Evolutionary conservation across 1,140 invertebrate genomes (phyloP), one percentile per base, ranked within the genome.

Genomic region (Pseudomyrmex gracilis): DNA sequence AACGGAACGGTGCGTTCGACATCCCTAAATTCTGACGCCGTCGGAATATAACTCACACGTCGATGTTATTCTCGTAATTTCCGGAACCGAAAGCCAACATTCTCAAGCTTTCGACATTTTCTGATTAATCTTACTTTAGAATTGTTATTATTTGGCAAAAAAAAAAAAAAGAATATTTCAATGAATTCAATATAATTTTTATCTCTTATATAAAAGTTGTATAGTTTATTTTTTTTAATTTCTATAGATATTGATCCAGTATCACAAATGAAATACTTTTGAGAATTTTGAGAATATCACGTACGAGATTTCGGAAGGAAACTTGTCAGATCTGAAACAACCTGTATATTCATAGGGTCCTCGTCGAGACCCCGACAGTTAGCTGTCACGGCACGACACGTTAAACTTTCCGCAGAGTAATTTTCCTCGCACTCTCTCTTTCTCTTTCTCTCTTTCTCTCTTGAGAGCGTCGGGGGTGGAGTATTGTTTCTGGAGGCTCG

Each of bases 401-500:
- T 47, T 82, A 84, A 77, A 80, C 82, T 78, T 77, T 67, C 61
- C 61, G 61, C 73, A 17, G 63, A 84, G 60, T 83, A 84, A 78
- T 84, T 84, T 84, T 84, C 82, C 47, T 68, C 82, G 70, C 24
- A 55, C 53, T 51, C 57, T 45, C 34, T 34, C 34, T 34, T 2
- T 34, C 34, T 34, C 34, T 34, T 5, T 34, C 34, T 34, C 5
- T 34, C 5, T 34, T 5, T 34, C 34, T 34, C 34, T 34, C 5
- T 34, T 34, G 34, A 34, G 34, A 34, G 0, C 34, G 34, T 34
- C 49, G 57, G 57, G 61, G 13, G 34, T 43, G 73, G 73, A 13
- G 73, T 78, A 83, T 83, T 83, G 82, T 83, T 83, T 83, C 82
- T 83, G 34, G 73, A 77, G 66, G 77, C 64, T 85, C 71, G 58